Conservation (phyloP, 2,888 invertebrate species). For the Hirtodrosophila alboralis region DNA sequence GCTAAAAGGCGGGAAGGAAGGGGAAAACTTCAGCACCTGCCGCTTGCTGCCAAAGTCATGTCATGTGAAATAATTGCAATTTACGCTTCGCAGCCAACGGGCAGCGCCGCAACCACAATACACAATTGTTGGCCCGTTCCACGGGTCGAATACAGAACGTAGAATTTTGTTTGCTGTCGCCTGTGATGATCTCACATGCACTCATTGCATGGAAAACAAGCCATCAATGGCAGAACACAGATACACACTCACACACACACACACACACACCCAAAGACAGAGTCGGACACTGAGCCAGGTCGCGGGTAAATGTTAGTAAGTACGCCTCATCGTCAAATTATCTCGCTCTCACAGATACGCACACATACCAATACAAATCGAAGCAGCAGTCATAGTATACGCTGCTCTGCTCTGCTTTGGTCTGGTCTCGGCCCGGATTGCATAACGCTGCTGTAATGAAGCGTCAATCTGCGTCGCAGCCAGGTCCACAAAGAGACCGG, state of each 20-base stretch:
- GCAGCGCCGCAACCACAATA: constrained; percentile 28
- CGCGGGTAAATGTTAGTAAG: constrained; percentile 49
- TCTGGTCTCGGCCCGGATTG: constrained; percentile 51
- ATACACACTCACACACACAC: too few species aligned
- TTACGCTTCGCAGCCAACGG: constrained; percentile 66
- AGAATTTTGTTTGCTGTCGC: constrained; percentile 50
- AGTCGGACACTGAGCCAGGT: constrained; percentile 50
- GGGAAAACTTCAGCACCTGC: constrained; percentile 33
- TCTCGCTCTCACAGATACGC: constrained; percentile 35
- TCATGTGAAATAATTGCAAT: constrained; percentile 79
- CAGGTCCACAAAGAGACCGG: constrained; percentile 67
- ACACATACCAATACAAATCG: neutral
- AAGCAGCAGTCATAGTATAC: constrained; percentile 8
- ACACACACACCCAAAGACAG: too few species aligned
- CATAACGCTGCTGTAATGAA: constrained; percentile 68
- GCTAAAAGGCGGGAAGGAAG: too few species aligned
- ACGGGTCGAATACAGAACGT: constrained; percentile 72
- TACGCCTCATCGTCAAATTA: constrained; percentile 61
- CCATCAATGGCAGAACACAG: constrained; percentile 50
- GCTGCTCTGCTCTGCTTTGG: constrained; percentile 5
- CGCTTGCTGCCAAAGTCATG: constrained; percentile 57
- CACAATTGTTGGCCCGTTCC: constrained; percentile 49
- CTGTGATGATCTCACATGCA: constrained; percentile 79
- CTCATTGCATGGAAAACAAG: constrained; percentile 66
- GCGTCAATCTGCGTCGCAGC: constrained; percentile 74